A percentile compares a stretch with the other conserved stretches of the same genome.
Conservation (phyloP, 1,140 invertebrate genomes). For the Eumeta japonica region DNA sequence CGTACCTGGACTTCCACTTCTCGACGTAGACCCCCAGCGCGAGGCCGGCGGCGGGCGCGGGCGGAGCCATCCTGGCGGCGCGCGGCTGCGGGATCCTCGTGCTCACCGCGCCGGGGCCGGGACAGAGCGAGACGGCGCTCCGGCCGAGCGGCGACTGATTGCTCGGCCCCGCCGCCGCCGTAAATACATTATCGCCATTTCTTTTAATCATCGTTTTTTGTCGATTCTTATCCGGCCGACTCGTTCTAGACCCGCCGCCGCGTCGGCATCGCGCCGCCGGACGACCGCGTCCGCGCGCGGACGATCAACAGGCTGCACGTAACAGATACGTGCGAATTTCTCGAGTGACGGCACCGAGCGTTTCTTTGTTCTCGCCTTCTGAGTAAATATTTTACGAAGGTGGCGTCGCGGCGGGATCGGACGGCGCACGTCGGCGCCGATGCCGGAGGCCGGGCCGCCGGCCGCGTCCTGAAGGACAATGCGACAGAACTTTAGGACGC, state of each 20-base stretch:
- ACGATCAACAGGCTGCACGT: conserved; percentile 50
- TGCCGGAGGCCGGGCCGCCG: too few relatives aligned
- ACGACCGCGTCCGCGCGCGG: too few relatives aligned
- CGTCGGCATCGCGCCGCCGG: too few relatives aligned
- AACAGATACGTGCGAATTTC: too few relatives aligned
- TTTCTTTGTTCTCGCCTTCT: conserved; percentile 43
- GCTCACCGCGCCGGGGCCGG: conserved; percentile 9
- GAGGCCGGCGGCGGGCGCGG: conserved; percentile 43
- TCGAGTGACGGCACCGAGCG: too few relatives aligned
- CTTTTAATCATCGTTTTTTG: conserved; percentile 57
- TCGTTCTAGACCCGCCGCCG: too few relatives aligned
- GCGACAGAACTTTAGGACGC: too few relatives aligned
- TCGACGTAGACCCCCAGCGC: conserved; percentile 48
- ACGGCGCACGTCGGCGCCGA: conserved; percentile 42
- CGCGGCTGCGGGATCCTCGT: conserved; percentile 6
- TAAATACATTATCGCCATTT: conserved; percentile 55
- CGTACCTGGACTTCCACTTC: conserved; percentile 67
- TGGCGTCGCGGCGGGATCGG: conserved; percentile 25
- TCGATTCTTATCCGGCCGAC: conserved; percentile 43
- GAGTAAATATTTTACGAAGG: neutral
- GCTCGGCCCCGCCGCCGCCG: conserved; percentile 49
- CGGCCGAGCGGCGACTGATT: conserved; percentile 50
- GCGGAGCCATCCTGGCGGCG: conserved; percentile 35
- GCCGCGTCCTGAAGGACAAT: too few relatives aligned
- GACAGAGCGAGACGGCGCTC: conserved; percentile 49